Percentiles rank a stretch among this genome's conserved stretches.
Evolutionary conservation across 2,113 vertebrate genomes (phyloP).

Genomic region (Prunella fulvescens): DNA sequence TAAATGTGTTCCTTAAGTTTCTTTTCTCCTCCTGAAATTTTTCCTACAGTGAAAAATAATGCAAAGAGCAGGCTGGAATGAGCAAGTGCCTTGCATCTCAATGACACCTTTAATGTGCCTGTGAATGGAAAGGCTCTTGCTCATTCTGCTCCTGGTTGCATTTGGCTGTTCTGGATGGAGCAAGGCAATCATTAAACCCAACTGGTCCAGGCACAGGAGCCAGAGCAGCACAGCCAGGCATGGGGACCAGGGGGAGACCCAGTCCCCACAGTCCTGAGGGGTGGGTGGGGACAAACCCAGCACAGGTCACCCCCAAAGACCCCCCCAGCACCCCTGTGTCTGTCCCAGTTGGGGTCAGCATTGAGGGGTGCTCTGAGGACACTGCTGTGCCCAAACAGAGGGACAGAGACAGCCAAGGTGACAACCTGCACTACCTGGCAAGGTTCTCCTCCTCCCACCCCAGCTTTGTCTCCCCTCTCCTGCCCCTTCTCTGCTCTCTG

Average conservation of each 20-base stretch:
- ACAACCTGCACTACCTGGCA: fast-evolving
- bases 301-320: background rate
- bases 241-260: background rate
- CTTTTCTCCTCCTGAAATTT: slow-evolving; percentile 38
- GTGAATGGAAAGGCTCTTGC: slow-evolving; percentile 17
- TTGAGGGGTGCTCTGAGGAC: background rate
- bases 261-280: background rate
- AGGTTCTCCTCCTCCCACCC: background rate
- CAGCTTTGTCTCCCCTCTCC: background rate
- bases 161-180: background rate
- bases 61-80: background rate
- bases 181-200: background rate
- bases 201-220: background rate
- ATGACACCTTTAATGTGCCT: background rate
- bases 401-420: background rate
- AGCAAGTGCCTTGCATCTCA: slow-evolving; percentile 1
- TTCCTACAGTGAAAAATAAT: slow-evolving; percentile 43
- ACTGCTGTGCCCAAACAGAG: background rate
- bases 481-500: background rate
- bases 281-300: background rate
- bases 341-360: fast-evolving
- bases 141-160: background rate
- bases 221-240: background rate
- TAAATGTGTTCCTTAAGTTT: slow-evolving; percentile 19
- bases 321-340: fast-evolving